Conservation (phyloP, 2,113 vertebrate genomes). For the Corythaeola cristata region DNA sequence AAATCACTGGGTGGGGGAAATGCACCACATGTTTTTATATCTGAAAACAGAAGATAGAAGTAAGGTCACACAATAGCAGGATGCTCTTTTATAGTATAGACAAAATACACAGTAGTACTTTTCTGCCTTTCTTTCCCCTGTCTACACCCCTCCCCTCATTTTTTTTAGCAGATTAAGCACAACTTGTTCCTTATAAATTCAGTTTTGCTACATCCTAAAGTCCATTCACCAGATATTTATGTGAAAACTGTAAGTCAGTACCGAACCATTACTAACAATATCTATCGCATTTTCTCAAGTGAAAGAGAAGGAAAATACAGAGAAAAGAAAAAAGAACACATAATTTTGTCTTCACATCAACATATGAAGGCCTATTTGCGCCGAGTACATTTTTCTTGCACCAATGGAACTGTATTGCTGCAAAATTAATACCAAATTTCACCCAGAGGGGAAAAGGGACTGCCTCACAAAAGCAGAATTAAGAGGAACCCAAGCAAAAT, state of each 20-base stretch:
- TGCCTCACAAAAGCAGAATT: neutral
- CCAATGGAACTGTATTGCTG: neutral
- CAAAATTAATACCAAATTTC: neutral
- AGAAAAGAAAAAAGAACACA: neutral
- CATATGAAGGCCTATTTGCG: neutral
- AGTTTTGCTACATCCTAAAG: neutral
- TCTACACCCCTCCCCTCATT: neutral
- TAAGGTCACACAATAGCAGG: neutral
- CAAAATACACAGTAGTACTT: neutral
- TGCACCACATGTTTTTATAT: slow-evolving; percentile 9
- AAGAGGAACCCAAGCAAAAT: neutral
- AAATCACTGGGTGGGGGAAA: slow-evolving; percentile 31
- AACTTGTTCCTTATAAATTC: neutral
- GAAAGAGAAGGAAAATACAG: neutral
- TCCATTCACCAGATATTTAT: neutral
- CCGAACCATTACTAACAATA: neutral
- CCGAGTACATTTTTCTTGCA: neutral
- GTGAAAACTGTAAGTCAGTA: neutral
- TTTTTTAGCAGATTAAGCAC: neutral
- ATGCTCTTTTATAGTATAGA: neutral
- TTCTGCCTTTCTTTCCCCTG: neutral
- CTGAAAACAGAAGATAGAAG: slow-evolving; percentile 20
- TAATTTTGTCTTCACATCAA: neutral
- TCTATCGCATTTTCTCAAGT: neutral
- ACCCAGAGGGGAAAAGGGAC: neutral